A percentile compares a stretch with the other conserved stretches of the same genome.
Evolutionary conservation across 2,888 invertebrate species (phyloP).

Genomic region (Glyphotaelius pellucidus): DNA sequence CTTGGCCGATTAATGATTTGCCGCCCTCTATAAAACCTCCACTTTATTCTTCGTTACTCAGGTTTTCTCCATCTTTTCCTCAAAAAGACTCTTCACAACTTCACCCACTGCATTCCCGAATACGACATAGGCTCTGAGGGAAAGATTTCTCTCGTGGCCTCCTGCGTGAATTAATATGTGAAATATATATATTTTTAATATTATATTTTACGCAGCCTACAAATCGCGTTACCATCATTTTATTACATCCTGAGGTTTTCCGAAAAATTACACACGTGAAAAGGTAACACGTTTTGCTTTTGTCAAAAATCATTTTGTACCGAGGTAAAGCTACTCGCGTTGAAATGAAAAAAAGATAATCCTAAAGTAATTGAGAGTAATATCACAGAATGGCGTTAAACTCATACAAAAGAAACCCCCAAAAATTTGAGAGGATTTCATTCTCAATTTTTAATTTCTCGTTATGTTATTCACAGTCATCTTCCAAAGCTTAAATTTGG

Average conservation of each 20-base stretch:
- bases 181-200: neutral
- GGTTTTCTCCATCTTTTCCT: no score
- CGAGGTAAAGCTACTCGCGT: neutral
- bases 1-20: no score
- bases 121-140: no score
- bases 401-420: neutral
- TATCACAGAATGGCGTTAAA: neutral
- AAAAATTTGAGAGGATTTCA: neutral
- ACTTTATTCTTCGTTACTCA: no score
- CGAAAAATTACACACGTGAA: neutral
- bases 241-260: neutral
- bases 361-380: slow-evolving; percentile 10
- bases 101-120: no score
- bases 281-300: neutral
- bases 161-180: no score
- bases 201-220: neutral
- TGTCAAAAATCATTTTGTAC: neutral
- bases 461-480: neutral
- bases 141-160: no score
- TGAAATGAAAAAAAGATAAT: neutral
- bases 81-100: no score
- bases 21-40: no score
- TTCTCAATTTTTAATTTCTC: slow-evolving; percentile 13
- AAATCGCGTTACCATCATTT: neutral
- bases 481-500: neutral